Base-by-base conservation (phyloP, 2,888 invertebrate species). In the Tachystola acroxantha region DNA sequence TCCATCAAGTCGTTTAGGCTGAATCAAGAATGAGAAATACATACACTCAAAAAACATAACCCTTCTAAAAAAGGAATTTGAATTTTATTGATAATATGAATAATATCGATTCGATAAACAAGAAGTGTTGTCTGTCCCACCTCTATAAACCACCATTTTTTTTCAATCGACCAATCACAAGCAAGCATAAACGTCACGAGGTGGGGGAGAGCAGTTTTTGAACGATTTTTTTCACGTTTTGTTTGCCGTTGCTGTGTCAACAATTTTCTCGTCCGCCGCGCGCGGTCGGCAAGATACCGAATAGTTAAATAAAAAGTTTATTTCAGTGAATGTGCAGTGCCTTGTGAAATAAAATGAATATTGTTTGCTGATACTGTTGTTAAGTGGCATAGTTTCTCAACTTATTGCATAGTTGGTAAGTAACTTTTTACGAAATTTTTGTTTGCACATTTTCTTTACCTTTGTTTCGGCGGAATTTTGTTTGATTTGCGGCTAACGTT, bases 301-400 rank as follows among this genome's bases (percentile, higher is more conserved):
- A 4, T 5, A 14, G 16, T 9, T 9, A 32, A 19, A 32, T 14
- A 46, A 50, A 16, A 55, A 55, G 49, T 48, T 66, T 55, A 47
- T 70, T 59, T n/a, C n/a, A n/a, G 80, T 77, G 76, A 64, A 64
- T 72, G 73, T 76, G 72, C 47, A 57, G 82, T 77, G 79, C 55
- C 43, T 61, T 58, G 64, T 70, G 73, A 62, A 67, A 59, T 64
- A 81, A 71, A 74, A 84, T 84, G 84, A 64, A 71, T 74, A 69
- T 70, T 68, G 58, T 57, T 57, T 64, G 60, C 50, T 80, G 67
- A 64, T 28, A 36, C 50, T 42, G 41, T 36, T 46, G 43, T 49
- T 55, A 50, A 63, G 67, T 64, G 62, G 57, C 50, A 50, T 50
- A 56, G 46, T 47, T 56, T 50, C 42, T 46, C 32, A 26, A 13